Evolutionary conservation across 2,888 invertebrate genomes (phyloP).

Genomic region (Mycalesis mineus): DNA sequence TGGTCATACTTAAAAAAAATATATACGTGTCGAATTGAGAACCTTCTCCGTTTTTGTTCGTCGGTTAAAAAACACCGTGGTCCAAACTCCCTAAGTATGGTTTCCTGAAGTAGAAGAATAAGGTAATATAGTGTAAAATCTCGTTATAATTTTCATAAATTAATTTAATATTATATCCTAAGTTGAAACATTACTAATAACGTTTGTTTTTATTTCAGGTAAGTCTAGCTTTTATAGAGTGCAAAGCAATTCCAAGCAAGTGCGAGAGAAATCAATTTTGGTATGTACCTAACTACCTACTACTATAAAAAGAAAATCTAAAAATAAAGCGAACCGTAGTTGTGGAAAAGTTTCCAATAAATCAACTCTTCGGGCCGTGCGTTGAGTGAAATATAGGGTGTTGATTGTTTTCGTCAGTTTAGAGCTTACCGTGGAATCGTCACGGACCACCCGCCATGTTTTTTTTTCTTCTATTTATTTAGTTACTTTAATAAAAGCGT

Average conservation of each 20-base stretch:
- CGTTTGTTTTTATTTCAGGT: not conserved
- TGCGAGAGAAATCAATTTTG: not conserved
- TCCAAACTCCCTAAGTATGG: too few relatives aligned
- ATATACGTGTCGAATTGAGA: too few relatives aligned
- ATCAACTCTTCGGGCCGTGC: not conserved
- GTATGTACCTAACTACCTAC: too few relatives aligned
- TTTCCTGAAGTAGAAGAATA: too few relatives aligned
- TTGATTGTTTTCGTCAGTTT: constrained; percentile 4
- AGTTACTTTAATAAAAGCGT: too few relatives aligned
- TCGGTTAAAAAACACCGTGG: too few relatives aligned
- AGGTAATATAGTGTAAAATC: too few relatives aligned
- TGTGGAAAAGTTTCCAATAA: constrained; percentile 6
- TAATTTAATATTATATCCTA: too few relatives aligned
- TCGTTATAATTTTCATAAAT: too few relatives aligned
- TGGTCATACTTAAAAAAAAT: too few relatives aligned
- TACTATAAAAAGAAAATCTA: not conserved
- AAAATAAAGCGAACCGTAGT: not conserved
- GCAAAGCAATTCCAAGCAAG: not conserved
- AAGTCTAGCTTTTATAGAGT: not conserved
- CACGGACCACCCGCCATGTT: not conserved
- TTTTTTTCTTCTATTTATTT: not conserved
- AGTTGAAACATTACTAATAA: too few relatives aligned
- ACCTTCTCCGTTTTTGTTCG: too few relatives aligned
- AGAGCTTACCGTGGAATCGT: not conserved
- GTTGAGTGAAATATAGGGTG: constrained; percentile 4